phyloP scores from a whole-genome alignment of 1,140 invertebrate species.

The Brachionus paranguensis region DNA sequence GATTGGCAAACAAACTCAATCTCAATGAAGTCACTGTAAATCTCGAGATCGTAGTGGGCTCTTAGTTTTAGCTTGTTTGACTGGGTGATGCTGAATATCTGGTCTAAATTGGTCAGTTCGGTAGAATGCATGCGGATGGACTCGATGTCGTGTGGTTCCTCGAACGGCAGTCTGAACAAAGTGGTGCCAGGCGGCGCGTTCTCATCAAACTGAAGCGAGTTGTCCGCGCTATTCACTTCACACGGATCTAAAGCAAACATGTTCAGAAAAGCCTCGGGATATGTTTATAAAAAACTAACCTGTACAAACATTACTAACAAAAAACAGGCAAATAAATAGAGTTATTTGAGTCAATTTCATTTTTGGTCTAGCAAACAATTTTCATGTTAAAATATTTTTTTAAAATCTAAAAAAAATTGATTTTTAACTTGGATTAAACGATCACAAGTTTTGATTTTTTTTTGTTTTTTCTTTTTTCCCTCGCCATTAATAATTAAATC shows the following conservation, averaged over 20 bases:
- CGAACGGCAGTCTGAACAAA: constrained; percentile 9
- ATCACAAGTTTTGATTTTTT: neutral
- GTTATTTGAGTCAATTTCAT: neutral
- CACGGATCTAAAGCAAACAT: constrained; percentile 13
- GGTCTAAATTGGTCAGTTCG: neutral
- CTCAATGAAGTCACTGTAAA: neutral
- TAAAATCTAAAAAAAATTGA: neutral
- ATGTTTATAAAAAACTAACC: neutral
- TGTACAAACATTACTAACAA: neutral
- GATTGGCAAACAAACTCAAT: constrained; percentile 17
- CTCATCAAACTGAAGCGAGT: constrained; percentile 27
- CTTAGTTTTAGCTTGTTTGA: neutral
- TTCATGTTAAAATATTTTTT: neutral
- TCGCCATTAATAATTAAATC: constrained; percentile 1
- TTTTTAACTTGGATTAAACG: neutral
- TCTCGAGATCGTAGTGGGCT: constrained; percentile 3
- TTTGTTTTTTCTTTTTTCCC: neutral
- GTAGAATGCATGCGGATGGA: neutral
- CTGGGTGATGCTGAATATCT: neutral
- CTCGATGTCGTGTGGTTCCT: neutral
- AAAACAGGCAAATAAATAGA: neutral
- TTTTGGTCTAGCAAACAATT: neutral
- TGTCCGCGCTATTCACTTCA: neutral
- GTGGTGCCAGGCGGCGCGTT: neutral
- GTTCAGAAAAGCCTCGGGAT: neutral